Evolutionary conservation across 35 echinoderm and acorn worm species (phyloP).

Genomic region (Diadema setosum): DNA sequence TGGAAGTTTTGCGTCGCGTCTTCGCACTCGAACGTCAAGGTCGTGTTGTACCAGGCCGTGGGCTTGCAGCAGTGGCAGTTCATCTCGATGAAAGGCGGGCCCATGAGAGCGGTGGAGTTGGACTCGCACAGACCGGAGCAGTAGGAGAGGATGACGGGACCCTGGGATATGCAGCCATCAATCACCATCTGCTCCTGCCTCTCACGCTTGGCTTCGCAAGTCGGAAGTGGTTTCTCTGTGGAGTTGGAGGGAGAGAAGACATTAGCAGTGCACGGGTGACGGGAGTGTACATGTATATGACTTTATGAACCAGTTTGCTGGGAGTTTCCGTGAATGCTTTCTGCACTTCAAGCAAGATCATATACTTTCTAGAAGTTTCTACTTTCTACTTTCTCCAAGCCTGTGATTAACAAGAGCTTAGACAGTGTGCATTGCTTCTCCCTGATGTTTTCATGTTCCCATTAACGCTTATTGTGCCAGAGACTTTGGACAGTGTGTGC

Average conservation of each 20-base stretch:
- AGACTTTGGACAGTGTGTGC: too few species aligned
- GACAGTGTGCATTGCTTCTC: too few species aligned
- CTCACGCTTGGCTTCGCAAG: background rate
- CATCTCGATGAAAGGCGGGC: background rate
- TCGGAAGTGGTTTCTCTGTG: background rate
- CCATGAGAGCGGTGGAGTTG: background rate
- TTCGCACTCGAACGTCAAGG: background rate
- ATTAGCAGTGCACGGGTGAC: too few species aligned
- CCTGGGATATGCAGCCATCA: background rate
- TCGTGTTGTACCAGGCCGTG: background rate
- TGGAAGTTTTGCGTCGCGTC: background rate
- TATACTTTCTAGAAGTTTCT: too few species aligned
- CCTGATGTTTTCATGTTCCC: too few species aligned
- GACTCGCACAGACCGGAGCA: background rate
- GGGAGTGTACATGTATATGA: too few species aligned
- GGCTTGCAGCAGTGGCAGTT: constrained; percentile 3
- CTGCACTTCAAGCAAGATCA: too few species aligned
- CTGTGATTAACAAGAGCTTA: too few species aligned
- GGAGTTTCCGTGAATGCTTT: too few species aligned
- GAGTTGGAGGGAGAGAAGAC: background rate
- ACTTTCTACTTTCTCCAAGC: too few species aligned
- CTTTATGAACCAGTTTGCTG: too few species aligned
- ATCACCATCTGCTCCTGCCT: background rate
- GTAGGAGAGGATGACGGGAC: background rate
- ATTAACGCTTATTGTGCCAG: too few species aligned